Evolutionary conservation across 2,888 invertebrate species (phyloP).

Genomic region (Xestobium rufovillosum): DNA sequence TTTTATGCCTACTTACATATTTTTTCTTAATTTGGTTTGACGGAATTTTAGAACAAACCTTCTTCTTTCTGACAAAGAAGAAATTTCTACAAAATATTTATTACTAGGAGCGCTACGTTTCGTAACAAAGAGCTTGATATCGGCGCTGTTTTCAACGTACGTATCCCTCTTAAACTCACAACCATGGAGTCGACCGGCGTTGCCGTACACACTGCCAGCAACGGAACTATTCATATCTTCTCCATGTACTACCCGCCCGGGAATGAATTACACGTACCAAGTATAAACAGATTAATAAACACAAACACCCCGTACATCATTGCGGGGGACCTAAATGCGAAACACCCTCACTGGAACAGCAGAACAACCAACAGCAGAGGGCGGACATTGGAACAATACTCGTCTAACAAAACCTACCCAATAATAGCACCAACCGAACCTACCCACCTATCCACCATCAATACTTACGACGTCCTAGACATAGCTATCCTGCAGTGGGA

Average conservation of each 20-base stretch:
- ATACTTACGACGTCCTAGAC: neutral
- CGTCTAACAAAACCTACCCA: neutral
- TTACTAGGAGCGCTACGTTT: no score
- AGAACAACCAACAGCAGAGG: neutral
- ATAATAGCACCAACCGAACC: neutral
- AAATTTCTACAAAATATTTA: no score
- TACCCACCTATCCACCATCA: neutral
- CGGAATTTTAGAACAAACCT: no score
- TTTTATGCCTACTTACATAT: no score
- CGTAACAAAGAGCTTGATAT: no score
- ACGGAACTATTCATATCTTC: neutral
- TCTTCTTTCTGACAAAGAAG: no score
- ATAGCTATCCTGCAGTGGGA: no score
- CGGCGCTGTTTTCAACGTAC: no score
- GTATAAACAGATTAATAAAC: neutral
- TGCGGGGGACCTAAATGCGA: constrained; percentile 6
- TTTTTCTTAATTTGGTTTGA: no score
- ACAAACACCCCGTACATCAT: neutral
- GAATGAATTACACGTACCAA: neutral
- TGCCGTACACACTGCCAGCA: neutral
- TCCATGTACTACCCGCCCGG: constrained; percentile 1
- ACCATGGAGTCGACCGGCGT: neutral
- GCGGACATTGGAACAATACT: neutral
- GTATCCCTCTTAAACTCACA: no score
- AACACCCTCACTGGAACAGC: constrained; percentile 2